Percentiles rank a stretch among this genome's conserved stretches.
These are phyloP conservation scores for Drosophila neocordata DNA, from an alignment of 1,140 invertebrate genomes.

Conservation along the genomic window DNA sequence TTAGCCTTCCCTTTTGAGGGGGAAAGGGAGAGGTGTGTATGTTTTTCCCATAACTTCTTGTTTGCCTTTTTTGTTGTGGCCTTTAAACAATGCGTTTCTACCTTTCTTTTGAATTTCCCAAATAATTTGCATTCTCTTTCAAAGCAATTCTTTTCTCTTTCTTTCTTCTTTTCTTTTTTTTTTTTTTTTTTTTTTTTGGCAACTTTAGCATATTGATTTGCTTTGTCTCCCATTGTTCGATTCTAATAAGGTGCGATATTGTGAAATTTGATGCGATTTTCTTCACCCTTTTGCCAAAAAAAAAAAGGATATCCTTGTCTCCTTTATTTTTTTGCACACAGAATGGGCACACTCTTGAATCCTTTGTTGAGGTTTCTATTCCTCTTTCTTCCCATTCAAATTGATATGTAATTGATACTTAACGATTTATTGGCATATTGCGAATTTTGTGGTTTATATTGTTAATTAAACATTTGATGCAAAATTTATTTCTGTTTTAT, in stretches of 20 bases:
- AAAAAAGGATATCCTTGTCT: neutral
- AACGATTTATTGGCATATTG: constrained; percentile 57
- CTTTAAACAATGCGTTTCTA: neutral
- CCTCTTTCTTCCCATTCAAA: constrained; percentile 50
- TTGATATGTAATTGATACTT: constrained; percentile 68
- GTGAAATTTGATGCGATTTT: constrained; percentile 82
- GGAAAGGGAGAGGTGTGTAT: constrained; percentile 64
- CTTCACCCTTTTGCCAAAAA: constrained; percentile 39
- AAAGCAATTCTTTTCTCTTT: constrained; percentile 19
- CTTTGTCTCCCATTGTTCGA: constrained; percentile 55
- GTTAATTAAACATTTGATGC: constrained; percentile 49
- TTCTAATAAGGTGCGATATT: constrained; percentile 82
- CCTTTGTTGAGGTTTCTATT: constrained; percentile 65
- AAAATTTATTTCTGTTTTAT: constrained; percentile 29
- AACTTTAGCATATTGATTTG: constrained; percentile 33
- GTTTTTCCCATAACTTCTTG: constrained; percentile 80
- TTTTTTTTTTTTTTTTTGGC: constrained; percentile 46
- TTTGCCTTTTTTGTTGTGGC: constrained; percentile 48
- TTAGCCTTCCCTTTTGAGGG: constrained; percentile 41
- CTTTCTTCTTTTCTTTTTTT: constrained; percentile 12
- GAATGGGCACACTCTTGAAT: constrained; percentile 43
- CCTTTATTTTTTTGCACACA: constrained; percentile 35
- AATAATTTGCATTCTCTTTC: constrained; percentile 31
- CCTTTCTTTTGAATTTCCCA: constrained; percentile 27
- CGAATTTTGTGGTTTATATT: constrained; percentile 38